Evolutionary conservation across 2,113 vertebrate species (phyloP).

Genomic region (Mixornis gularis): DNA sequence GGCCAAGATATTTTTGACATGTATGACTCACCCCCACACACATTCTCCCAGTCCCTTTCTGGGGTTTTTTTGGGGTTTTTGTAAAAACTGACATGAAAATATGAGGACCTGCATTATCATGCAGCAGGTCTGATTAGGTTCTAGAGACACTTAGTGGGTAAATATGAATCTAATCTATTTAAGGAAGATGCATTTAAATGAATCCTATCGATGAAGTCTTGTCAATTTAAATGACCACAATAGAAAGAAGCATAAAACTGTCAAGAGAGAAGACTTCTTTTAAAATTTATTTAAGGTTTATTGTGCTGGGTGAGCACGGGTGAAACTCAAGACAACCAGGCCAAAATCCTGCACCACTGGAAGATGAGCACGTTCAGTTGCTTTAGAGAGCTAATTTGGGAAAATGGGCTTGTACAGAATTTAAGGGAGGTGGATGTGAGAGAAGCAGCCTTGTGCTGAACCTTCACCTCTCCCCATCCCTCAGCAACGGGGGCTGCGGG

Average conservation of each 20-base stretch:
- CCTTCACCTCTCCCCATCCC: not conserved
- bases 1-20: not conserved
- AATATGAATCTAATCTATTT: not conserved
- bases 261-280: too few relatives aligned
- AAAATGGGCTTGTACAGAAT: not conserved
- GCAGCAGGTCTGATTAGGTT: not conserved
- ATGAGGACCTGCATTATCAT: not conserved
- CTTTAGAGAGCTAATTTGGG: not conserved
- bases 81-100: not conserved
- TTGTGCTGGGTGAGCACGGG: not conserved
- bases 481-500: fast-evolving
- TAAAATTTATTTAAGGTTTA: not conserved
- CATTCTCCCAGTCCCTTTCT: too few relatives aligned
- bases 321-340: not conserved
- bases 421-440: not conserved
- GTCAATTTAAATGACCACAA: not conserved
- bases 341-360: not conserved
- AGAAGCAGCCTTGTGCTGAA: not conserved
- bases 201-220: not conserved
- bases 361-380: not conserved
- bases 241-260: fast-evolving
- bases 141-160: not conserved
- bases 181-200: not conserved
- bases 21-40: fast-evolving
- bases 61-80: not conserved